Evolutionary conservation across 2,888 invertebrate species (phyloP), one percentile per base, ranked within the genome.

Genomic region (Sesia apiformis): DNA sequence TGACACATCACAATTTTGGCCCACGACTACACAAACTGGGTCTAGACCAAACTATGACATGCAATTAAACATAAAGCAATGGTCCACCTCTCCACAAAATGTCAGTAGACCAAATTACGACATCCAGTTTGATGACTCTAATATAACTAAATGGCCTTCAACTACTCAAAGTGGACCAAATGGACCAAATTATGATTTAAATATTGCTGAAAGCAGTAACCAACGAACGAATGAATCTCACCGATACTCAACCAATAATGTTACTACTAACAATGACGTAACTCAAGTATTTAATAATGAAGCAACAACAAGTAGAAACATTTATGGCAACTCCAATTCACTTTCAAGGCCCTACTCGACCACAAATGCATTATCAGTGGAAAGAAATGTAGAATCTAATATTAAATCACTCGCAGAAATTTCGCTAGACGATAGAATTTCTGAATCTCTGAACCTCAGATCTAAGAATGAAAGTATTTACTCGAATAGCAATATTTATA

Each of bases 401-500:
- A 57, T 78, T 3, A 58, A 69, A 1, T 64, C 68, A 5, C 52
- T 87, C 53, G 73, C 81, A 4, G 69, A 78, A 53, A 80, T 88
- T 81, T 89, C 89, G 53, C 70, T 89, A 57, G 89, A 89, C 64
- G 89, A 89, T 60, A 76, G 78, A 77, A 88, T 89, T 60, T 89
- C 89, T 0, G 85, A 85, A 72, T 89, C 89, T 4, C 61, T 89
- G 65, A 89, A 89, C 75, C 84, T 89, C 68, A 79, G 84, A 72
- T 76, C 78, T 49, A 87, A 84, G 57, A 84, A 83, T 56, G 80
- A 74, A 3, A 84, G 84, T 56, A 59, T 80, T 40, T 86, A 86
- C 59, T 72, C 77, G 3, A 84, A 84, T 55, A 72, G 64, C 6
- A 62, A 59, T 46, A 53, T 66, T 0, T 76, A 72, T 57, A 68